Evolutionary conservation across 2,888 invertebrate species (phyloP).

Genomic region (Amphimallon solstitiale): DNA sequence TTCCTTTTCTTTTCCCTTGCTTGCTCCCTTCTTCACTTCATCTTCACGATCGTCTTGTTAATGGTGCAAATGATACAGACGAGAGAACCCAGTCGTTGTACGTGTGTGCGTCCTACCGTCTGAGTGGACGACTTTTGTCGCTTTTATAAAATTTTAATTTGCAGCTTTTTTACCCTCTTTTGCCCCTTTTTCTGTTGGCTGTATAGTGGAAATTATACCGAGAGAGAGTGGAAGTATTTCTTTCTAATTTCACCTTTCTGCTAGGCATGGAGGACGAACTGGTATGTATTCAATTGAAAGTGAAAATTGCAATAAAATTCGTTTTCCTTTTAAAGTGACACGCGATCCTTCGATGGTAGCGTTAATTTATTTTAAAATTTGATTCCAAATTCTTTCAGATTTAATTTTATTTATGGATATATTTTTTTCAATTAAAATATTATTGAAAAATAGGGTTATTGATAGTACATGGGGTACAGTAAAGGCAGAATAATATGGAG

Average conservation of each 20-base stretch:
- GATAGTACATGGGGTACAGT: too few relatives aligned
- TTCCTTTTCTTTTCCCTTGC: background rate
- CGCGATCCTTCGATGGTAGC: too few relatives aligned
- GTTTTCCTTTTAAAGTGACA: too few relatives aligned
- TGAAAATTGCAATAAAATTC: too few relatives aligned
- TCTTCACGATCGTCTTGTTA: constrained; percentile 4
- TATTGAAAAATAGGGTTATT: too few relatives aligned
- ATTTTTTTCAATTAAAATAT: too few relatives aligned
- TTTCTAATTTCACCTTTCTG: background rate
- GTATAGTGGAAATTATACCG: background rate
- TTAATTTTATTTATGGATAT: too few relatives aligned
- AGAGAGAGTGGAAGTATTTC: background rate
- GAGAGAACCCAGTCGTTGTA: background rate
- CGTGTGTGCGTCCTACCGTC: background rate
- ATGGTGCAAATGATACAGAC: constrained; percentile 16
- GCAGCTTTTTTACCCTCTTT: background rate
- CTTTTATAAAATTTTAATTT: constrained; percentile 22
- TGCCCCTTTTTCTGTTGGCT: background rate
- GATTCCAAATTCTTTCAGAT: too few relatives aligned
- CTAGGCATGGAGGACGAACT: background rate
- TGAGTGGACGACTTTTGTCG: constrained; percentile 13
- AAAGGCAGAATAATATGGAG: too few relatives aligned
- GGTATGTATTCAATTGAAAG: too few relatives aligned
- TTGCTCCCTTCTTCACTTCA: background rate
- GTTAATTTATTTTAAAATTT: too few relatives aligned